These are phyloP conservation scores for Astreopora myriophthalma DNA, from an alignment of 64 coral and sea anemone genomes.

Conservation along the genomic window DNA sequence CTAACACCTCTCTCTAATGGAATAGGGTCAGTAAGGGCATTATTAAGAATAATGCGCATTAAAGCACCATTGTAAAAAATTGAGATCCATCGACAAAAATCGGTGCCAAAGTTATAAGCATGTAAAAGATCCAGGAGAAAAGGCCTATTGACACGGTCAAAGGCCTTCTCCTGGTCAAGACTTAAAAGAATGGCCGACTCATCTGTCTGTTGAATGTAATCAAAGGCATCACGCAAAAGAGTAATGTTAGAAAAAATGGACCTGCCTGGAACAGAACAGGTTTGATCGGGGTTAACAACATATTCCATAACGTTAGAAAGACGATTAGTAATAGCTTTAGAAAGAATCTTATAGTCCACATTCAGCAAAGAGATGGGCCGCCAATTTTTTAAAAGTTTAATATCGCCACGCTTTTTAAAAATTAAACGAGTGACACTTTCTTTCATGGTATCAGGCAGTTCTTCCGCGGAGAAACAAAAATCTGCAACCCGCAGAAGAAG, in stretches of 20 bases:
- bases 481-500: too few species aligned
- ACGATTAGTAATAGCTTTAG: background rate
- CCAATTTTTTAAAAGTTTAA: constrained; percentile 1
- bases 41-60: background rate
- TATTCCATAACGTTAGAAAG: background rate
- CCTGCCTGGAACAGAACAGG: background rate
- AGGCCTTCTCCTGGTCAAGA: constrained; percentile 35
- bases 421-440: background rate
- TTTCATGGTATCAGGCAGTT: background rate
- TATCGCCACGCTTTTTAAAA: background rate
- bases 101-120: background rate
- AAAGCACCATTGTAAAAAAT: background rate
- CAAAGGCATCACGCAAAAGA: background rate
- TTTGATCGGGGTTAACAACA: background rate
- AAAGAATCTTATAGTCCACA: constrained; percentile 3
- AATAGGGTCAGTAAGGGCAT: background rate
- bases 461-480: too few species aligned
- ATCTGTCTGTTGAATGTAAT: background rate
- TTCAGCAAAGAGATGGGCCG: constrained; percentile 3
- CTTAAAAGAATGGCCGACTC: background rate
- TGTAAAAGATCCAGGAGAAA: background rate
- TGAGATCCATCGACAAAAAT: background rate
- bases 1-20: background rate
- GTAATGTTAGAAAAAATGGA: background rate
- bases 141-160: background rate